A percentile compares a stretch with the other conserved stretches of the same genome.
Conservation (phyloP, 2,113 vertebrate genomes). For the Paratilapia polleni region DNA sequence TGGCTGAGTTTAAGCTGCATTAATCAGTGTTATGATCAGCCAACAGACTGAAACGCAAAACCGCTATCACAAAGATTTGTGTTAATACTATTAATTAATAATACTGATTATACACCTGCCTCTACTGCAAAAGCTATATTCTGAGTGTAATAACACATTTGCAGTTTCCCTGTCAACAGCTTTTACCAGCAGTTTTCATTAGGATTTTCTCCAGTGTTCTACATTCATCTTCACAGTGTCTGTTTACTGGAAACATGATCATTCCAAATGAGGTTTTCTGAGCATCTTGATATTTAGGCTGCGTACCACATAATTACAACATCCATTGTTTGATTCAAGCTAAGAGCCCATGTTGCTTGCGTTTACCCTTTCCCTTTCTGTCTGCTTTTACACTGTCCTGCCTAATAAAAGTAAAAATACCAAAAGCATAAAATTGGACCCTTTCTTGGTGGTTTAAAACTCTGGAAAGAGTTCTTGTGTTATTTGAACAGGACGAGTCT, state of each 20-base stretch:
- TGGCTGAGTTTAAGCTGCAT: conserved; percentile 69
- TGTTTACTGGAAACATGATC: neutral
- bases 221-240: neutral
- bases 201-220: neutral
- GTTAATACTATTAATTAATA: conserved; percentile 27
- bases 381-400: neutral
- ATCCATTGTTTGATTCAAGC: neutral
- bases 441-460: neutral
- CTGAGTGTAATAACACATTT: neutral
- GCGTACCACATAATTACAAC: neutral
- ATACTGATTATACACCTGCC: conserved; percentile 5
- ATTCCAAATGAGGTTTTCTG: neutral
- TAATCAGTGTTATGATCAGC: conserved; percentile 69
- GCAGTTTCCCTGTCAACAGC: neutral
- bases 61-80: conserved; percentile 23
- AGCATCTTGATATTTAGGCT: neutral
- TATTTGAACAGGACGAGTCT: neutral
- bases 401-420: neutral
- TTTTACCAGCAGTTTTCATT: neutral
- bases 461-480: neutral
- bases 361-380: neutral
- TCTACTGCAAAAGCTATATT: neutral
- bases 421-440: neutral
- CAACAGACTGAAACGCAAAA: conserved; percentile 53
- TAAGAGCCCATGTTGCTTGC: neutral